These are phyloP conservation scores for Sula dactylatra DNA, from an alignment of 2,113 vertebrate species.

Conservation along the genomic window DNA sequence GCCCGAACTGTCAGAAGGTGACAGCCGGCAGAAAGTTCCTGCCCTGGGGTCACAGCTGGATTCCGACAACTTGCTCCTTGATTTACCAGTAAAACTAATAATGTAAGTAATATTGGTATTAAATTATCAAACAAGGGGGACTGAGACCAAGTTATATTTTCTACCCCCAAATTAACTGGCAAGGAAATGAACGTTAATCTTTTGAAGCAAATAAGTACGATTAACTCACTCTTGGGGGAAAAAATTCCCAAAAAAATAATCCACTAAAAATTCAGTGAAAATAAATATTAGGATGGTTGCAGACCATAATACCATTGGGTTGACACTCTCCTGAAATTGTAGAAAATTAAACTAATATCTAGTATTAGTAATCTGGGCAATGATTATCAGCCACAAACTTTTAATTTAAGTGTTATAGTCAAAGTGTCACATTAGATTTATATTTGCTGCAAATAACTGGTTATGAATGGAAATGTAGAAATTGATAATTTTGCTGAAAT, in stretches of 20 bases:
- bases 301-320: not conserved
- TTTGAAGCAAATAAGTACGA: not conserved
- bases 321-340: not conserved
- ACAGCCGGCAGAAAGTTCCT: slow-evolving; percentile 79
- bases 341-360: not conserved
- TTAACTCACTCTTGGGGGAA: not conserved
- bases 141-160: slow-evolving; percentile 21
- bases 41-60: slow-evolving; percentile 82
- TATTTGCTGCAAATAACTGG: not conserved
- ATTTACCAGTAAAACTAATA: slow-evolving; percentile 78
- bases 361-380: not conserved
- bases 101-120: slow-evolving; percentile 71
- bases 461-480: not conserved
- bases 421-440: not conserved
- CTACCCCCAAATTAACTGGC: not conserved
- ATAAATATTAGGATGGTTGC: not conserved
- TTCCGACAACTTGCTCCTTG: slow-evolving; percentile 74
- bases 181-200: slow-evolving; percentile 8
- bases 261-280: not conserved
- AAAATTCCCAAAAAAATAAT: not conserved
- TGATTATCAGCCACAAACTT: not conserved
- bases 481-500: not conserved
- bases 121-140: slow-evolving; percentile 66
- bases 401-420: not conserved
- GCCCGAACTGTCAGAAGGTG: slow-evolving; percentile 77